Conservation (phyloP, 2,888 invertebrate genomes). For the Cheilosia vernalis region DNA sequence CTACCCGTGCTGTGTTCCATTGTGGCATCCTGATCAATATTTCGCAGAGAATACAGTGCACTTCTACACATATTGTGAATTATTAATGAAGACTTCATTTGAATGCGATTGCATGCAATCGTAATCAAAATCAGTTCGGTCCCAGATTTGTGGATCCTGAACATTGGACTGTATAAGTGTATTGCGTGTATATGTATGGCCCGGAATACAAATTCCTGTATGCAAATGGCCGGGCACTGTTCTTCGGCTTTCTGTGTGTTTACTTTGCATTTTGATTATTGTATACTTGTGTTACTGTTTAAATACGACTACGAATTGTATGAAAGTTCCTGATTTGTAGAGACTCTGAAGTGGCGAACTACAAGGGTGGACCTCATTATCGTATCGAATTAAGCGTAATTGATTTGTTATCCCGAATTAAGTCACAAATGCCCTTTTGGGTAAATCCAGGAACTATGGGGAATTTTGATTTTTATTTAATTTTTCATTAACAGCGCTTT, state of each 20-base stretch:
- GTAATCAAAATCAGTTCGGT: conserved; percentile 69
- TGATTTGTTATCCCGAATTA: too few species aligned
- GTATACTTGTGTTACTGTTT: conserved; percentile 63
- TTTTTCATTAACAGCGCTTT: too few species aligned
- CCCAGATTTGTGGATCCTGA: conserved; percentile 65
- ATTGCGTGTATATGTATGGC: conserved; percentile 21
- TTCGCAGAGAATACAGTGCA: conserved; percentile 60
- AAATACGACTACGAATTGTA: conserved; percentile 36
- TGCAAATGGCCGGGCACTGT: conserved; percentile 60
- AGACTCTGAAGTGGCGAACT: neutral
- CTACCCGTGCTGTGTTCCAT: conserved; percentile 31
- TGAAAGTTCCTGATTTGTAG: conserved; percentile 26
- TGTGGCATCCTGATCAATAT: conserved; percentile 73
- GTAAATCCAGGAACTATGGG: too few species aligned
- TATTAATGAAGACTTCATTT: conserved; percentile 74
- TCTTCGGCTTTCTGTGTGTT: conserved; percentile 46
- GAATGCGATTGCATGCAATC: conserved; percentile 73
- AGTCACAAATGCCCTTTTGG: too few species aligned
- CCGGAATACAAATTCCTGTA: conserved; percentile 68
- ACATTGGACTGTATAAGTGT: conserved; percentile 47
- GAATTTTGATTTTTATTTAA: too few species aligned
- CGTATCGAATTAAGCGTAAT: too few species aligned
- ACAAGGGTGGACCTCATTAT: neutral
- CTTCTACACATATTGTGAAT: conserved; percentile 72
- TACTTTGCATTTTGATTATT: conserved; percentile 68